Evolutionary conservation across 2,797 vertebrate genomes (phyloP).

Genomic region (Lates japonicus): DNA sequence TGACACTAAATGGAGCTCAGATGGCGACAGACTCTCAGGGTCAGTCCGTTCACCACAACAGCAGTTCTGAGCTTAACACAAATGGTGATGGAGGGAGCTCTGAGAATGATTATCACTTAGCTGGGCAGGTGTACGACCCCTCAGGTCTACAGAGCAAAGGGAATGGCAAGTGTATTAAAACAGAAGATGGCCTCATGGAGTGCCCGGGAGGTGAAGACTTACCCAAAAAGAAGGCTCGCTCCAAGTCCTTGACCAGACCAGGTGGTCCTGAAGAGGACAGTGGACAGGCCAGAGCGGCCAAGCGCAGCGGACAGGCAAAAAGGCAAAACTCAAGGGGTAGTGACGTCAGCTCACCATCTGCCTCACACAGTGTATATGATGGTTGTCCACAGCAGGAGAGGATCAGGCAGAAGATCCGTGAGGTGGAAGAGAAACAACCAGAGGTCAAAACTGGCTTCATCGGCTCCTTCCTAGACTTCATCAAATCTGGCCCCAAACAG

Average conservation of each 20-base stretch:
- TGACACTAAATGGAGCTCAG: conserved; percentile 92
- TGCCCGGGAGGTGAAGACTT: conserved; percentile 82
- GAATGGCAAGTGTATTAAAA: conserved; percentile 81
- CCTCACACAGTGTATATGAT: conserved; percentile 89
- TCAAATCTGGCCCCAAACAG: conserved; percentile 97
- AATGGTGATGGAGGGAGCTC: conserved; percentile 87
- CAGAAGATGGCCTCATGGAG: conserved; percentile 88
- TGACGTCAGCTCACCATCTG: conserved; percentile 88
- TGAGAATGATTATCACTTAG: conserved; percentile 86
- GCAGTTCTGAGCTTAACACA: conserved; percentile 86
- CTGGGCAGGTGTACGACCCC: conserved; percentile 83
- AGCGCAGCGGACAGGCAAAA: conserved; percentile 90
- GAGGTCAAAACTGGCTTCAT: conserved; percentile 99
- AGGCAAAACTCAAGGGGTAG: conserved; percentile 90
- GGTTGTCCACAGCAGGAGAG: conserved; percentile 96
- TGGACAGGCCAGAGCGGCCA: conserved; percentile 86
- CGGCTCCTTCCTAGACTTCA: conserved; percentile 98
- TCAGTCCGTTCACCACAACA: conserved; percentile 82
- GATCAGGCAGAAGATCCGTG: conserved; percentile 97
- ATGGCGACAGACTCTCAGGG: conserved; percentile 89
- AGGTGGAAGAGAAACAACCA: conserved; percentile 99
- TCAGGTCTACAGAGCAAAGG: conserved; percentile 76
- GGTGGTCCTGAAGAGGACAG: conserved; percentile 86
- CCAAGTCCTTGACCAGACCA: conserved; percentile 88
- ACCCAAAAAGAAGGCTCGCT: conserved; percentile 91